Evolutionary conservation across 2,797 vertebrate genomes (phyloP), one percentile per base, ranked within the genome.

Genomic region (Macropus fuliginosus): DNA sequence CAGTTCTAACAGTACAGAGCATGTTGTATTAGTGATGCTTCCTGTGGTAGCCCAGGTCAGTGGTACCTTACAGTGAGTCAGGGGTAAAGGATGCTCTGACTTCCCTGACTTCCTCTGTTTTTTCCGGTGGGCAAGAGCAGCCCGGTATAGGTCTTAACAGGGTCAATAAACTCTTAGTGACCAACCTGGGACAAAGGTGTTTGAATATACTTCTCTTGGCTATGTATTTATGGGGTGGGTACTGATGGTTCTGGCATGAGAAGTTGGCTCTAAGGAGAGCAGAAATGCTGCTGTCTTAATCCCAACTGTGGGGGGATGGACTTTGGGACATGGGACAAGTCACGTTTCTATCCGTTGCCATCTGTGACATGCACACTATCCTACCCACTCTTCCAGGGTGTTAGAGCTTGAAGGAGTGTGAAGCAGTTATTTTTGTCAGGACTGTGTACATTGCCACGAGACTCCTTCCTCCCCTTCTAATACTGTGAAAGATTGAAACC

Each of bases 401-500:
- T 56, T 91, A 62, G 87, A 95, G 94, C 87, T 91, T 54, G 13
- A 34, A 97, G 28, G 18, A 94, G 27, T 66, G 92, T 93, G 90
- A 93, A 89, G 90, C 94, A 94, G 74, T 91, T 90, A 91, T 94
- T 95, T 95, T 95, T 96, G 55, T 96, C 3, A 0, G 40, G 40
- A 56, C 55, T 91, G 24, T 91, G 91, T 81, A 92, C 55, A 55
- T 1, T 93, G 94, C 94, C 66, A 92, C n/a, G 50, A 92, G 57
- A 93, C 90, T 95, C 81, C 81, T 91, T 93, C 12, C 27, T 54
- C 74, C 95, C 81, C 91, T 56, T 97, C 96, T 94, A 93, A 62
- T 29, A 46, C 11, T 90, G 62, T 55, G 5, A 54, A 92, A 97
- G 91, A 96, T 93, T 96, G 95, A 92, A 97, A 93, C 55, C 92